Evolutionary conservation across 2,888 invertebrate species (phyloP).

Genomic region (Apantesis nais): DNA sequence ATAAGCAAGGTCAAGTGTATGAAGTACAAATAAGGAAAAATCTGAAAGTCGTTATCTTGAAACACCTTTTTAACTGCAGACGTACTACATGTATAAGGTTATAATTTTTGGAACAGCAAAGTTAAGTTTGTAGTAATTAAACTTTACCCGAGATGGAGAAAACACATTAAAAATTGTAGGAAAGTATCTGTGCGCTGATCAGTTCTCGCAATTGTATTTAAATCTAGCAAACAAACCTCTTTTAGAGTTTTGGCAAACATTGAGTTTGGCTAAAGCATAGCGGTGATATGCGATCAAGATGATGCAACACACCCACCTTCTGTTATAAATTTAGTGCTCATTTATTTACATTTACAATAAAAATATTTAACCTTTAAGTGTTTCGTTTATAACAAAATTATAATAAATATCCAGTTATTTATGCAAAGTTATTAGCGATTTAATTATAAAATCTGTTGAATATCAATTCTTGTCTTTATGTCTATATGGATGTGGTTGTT

Average conservation of each 20-base stretch:
- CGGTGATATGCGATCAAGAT: constrained; percentile 15
- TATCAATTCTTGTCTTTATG: background rate
- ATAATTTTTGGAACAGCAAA: background rate
- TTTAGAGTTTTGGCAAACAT: constrained; percentile 32
- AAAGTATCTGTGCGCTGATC: background rate
- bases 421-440: background rate
- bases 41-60: background rate
- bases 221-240: constrained; percentile 4
- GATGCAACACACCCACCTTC: constrained; percentile 27
- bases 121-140: background rate
- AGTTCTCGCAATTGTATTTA: background rate
- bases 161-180: background rate
- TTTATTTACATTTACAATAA: constrained; percentile 13
- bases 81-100: background rate
- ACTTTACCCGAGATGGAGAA: background rate
- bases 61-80: background rate
- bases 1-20: background rate
- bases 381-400: background rate
- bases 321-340: constrained; percentile 18
- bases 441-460: background rate
- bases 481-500: constrained; percentile 1
- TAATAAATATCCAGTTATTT: background rate
- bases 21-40: background rate
- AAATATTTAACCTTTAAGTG: background rate
- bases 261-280: constrained; percentile 7